Base-by-base conservation (phyloP, 2,113 vertebrate species). In the Progne subis region DNA sequence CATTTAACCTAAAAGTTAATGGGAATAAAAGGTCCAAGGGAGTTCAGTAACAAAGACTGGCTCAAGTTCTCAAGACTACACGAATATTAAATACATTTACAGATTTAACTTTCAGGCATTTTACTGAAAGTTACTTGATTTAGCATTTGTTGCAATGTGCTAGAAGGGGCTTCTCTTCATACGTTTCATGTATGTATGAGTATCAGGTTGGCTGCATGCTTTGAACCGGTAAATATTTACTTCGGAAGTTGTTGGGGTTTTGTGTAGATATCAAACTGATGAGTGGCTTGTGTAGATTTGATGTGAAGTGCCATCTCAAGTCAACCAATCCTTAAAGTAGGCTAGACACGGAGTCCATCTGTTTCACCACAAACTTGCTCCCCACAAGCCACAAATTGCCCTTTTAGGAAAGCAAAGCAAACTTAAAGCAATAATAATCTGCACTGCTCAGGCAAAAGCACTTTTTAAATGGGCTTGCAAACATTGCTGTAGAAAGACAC, bases 331-430 rank as follows among this genome's bases (percentile, higher is more conserved):
- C 59, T 55, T 37, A 57, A 83, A 71, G 59, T 0, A 70, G 39
- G 14, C 72, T 57, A 74, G 81, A 63, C 10, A 2, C 25, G 0
- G 0, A 65, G 43, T n/a, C 76, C n/a, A 2, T 46, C 57, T 90
- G 34, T 43, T 80, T 57, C 67, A 72, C 91, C 87, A 75, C 85
- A 70, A 37, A 29, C 26, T 56, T n/a, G 43, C 29, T 89, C 69
- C 39, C 77, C 55, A 39, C 80, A 91, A 89, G 39, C 87, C 93
- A 84, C 87, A 89, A 52, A 89, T 47, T 81, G 74, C 11, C 44
- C 26, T 89, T 86, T 41, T 15, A 68, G 53, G 57, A 72, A 72
- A n/a, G 82, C 31, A 24, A 3, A 80, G 50, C 74, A 84, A 60
- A 56, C 49, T 49, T 41, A 46, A 88, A 60, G 83, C 50, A 74